Conservation (phyloP, 2,113 vertebrate genomes). For the Trogon melanurus region DNA sequence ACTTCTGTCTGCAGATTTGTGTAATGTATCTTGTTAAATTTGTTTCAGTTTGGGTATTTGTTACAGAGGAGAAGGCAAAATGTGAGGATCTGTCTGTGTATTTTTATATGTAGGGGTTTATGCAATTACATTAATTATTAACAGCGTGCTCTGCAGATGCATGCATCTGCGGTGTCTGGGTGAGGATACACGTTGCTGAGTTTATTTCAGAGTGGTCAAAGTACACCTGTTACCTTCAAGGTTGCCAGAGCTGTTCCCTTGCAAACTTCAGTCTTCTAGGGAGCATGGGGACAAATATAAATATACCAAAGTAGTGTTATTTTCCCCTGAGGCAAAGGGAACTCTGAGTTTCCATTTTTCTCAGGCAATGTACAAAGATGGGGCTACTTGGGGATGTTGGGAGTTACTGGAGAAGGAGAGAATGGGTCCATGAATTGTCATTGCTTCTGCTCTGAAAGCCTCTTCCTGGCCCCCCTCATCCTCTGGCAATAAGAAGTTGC, state of each 20-base stretch:
- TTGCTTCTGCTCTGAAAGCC: neutral
- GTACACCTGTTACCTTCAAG: neutral
- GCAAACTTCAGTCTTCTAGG: neutral
- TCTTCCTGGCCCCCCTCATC: neutral
- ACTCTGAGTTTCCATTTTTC: neutral
- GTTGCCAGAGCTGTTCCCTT: neutral
- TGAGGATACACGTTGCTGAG: neutral
- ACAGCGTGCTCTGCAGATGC: neutral
- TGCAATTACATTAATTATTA: slow-evolving; percentile 50
- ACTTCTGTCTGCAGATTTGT: slow-evolving; percentile 53
- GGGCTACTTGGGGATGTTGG: neutral
- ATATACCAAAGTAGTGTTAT: neutral
- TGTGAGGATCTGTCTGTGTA: slow-evolving; percentile 21
- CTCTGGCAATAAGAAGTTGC: neutral
- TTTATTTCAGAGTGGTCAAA: neutral
- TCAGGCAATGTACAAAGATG: neutral
- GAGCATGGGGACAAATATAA: neutral
- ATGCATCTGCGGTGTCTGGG: neutral
- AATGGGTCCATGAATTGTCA: neutral
- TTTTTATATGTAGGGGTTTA: slow-evolving; percentile 27
- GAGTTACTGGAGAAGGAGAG: neutral
- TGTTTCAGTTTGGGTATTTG: slow-evolving; percentile 61
- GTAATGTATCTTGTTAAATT: slow-evolving; percentile 59
- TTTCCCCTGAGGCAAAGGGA: neutral
- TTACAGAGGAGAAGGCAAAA: slow-evolving; percentile 29